These are phyloP conservation scores for Catharus bicknelli DNA, from an alignment of 2,113 vertebrate species.

Conservation along the genomic window DNA sequence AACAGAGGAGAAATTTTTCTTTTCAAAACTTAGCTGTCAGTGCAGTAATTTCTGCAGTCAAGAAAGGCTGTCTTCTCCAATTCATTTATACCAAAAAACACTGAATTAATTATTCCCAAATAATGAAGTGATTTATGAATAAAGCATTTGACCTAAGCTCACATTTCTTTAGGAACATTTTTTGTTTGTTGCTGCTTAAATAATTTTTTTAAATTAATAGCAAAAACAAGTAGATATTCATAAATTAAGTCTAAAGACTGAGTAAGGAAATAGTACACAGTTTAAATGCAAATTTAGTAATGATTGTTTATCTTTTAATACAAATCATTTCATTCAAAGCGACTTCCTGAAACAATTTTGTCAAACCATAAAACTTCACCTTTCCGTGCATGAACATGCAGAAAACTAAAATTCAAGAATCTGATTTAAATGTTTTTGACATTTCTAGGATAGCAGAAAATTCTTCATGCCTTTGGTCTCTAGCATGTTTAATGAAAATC, in stretches of 20 bases:
- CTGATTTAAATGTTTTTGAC: background rate
- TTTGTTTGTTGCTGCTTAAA: background rate
- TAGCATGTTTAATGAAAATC: background rate
- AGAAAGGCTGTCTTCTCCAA: constrained; percentile 38
- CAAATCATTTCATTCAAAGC: background rate
- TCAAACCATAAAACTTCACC: background rate
- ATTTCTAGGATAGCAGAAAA: background rate
- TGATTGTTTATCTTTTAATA: background rate
- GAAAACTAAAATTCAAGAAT: background rate
- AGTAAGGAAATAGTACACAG: background rate
- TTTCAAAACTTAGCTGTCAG: constrained; percentile 30
- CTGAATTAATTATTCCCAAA: constrained; percentile 14
- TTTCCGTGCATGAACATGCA: background rate
- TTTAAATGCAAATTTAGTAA: background rate
- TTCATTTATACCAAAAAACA: constrained; percentile 5
- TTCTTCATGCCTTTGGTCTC: background rate
- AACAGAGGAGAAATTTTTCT: background rate
- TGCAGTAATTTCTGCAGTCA: constrained; percentile 8
- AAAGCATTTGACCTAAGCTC: constrained; percentile 7
- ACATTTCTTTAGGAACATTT: background rate
- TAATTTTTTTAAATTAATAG: background rate
- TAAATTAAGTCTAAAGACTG: background rate
- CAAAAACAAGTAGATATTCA: background rate
- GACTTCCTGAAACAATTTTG: background rate
- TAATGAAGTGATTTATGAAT: constrained; percentile 33